These are phyloP conservation scores for Cosmopolites sordidus DNA, from an alignment of 2,888 invertebrate genomes.

Conservation along the genomic window DNA sequence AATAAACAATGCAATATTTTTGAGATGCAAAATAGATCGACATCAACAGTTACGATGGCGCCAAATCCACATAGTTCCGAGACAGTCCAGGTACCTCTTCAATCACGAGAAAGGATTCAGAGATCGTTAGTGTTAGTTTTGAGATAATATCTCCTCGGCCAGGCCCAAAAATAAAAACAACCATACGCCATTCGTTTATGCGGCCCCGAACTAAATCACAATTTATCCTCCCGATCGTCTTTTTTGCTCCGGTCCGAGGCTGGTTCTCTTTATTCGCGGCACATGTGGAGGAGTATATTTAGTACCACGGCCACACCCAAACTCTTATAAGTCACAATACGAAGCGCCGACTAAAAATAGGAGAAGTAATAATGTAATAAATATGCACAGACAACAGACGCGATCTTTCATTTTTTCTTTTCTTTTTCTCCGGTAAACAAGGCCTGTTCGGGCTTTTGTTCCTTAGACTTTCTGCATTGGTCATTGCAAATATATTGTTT, in stretches of 20 bases:
- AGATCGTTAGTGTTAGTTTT: conserved; percentile 1
- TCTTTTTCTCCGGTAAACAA: conserved; percentile 16
- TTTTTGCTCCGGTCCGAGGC: neutral
- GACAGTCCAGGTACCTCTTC: neutral
- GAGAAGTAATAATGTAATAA: conserved; percentile 30
- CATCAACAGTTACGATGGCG: neutral
- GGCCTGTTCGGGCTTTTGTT: conserved; percentile 22
- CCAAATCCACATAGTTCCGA: neutral
- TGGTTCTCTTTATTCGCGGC: conserved; percentile 10
- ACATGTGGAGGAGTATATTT: conserved; percentile 26
- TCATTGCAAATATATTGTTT: no score
- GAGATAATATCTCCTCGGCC: neutral
- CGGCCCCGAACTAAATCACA: conserved; percentile 1
- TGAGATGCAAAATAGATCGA: no score
- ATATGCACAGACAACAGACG: conserved; percentile 30
- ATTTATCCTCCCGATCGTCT: conserved; percentile 2
- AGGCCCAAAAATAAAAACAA: neutral
- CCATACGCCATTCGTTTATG: neutral
- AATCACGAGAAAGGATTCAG: neutral
- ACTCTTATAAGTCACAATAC: conserved; percentile 26
- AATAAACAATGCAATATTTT: no score
- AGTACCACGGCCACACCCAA: conserved; percentile 25
- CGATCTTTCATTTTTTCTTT: conserved; percentile 8
- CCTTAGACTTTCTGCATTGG: neutral
- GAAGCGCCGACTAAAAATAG: conserved; percentile 27